Conservation (phyloP, 2,797 vertebrate species). For the Carcharodon carcharias region DNA sequence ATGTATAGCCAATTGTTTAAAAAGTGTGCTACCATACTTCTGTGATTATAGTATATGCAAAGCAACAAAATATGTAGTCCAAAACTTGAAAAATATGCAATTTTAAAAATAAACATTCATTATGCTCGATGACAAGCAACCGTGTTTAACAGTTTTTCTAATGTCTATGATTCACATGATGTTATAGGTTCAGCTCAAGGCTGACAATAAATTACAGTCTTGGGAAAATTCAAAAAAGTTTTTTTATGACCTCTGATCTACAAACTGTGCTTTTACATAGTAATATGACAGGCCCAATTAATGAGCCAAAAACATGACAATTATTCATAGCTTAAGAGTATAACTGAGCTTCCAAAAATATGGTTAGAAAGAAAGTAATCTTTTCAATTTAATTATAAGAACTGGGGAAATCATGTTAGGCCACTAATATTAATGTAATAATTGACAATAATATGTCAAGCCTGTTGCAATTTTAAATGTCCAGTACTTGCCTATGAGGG, state of each 20-base stretch:
- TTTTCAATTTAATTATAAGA: not conserved
- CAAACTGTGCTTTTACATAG: not conserved
- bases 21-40: not conserved
- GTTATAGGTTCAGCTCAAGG: not conserved
- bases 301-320: not conserved
- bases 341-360: not conserved
- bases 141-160: not conserved
- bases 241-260: not conserved
- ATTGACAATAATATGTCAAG: not conserved
- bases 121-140: not conserved
- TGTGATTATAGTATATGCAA: not conserved
- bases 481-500: conserved; percentile 69
- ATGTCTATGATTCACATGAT: not conserved
- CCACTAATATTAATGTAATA: not conserved
- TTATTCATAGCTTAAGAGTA: not conserved
- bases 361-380: not conserved
- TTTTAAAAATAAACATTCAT: not conserved
- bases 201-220: not conserved
- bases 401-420: no score
- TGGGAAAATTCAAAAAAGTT: not conserved
- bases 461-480: conserved; percentile 34
- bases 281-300: not conserved
- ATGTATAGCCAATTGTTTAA: not conserved
- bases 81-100: not conserved
- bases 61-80: not conserved